These are phyloP conservation scores for Acanthurus lineatus DNA, from an alignment of 2,797 vertebrate genomes.

Conservation along the genomic window DNA sequence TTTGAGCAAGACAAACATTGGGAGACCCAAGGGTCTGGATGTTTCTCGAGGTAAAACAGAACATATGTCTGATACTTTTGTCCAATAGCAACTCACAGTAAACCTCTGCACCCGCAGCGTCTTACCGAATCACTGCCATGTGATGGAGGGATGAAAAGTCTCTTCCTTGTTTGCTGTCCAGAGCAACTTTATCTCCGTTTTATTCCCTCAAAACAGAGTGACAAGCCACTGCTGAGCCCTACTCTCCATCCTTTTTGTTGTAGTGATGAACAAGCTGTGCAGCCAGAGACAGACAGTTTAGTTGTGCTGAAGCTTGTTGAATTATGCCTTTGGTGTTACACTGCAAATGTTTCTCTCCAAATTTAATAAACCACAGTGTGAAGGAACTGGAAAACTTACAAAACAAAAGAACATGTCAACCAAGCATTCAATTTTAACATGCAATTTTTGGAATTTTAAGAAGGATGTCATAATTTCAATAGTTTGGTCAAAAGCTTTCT, in stretches of 20 bases:
- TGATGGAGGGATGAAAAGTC: constrained; percentile 24
- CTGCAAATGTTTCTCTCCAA: too few relatives aligned
- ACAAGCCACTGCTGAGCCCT: constrained; percentile 30
- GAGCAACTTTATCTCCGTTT: constrained; percentile 31
- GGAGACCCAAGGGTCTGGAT: constrained; percentile 37
- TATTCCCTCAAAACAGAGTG: constrained; percentile 38
- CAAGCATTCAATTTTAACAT: neutral
- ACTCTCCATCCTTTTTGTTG: constrained; percentile 29
- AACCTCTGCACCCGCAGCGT: constrained; percentile 1
- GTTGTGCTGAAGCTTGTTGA: constrained; percentile 14
- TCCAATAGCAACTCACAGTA: constrained; percentile 21
- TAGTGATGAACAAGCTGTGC: constrained; percentile 1
- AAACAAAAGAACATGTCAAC: neutral
- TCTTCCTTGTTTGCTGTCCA: constrained; percentile 41
- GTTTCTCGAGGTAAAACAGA: constrained; percentile 65
- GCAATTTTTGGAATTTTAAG: neutral
- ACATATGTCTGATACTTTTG: constrained; percentile 48
- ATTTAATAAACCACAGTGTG: too few relatives aligned
- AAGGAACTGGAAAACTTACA: neutral
- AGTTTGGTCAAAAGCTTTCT: constrained; percentile 38
- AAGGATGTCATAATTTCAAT: neutral
- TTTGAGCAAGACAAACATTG: constrained; percentile 46
- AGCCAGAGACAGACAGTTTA: constrained; percentile 8
- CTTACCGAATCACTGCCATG: constrained; percentile 18
- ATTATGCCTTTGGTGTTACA: neutral